A percentile compares a stretch with the other conserved stretches of the same genome.
Evolutionary conservation across 1,140 invertebrate species (phyloP).

Genomic region (Saccostrea glomerata): DNA sequence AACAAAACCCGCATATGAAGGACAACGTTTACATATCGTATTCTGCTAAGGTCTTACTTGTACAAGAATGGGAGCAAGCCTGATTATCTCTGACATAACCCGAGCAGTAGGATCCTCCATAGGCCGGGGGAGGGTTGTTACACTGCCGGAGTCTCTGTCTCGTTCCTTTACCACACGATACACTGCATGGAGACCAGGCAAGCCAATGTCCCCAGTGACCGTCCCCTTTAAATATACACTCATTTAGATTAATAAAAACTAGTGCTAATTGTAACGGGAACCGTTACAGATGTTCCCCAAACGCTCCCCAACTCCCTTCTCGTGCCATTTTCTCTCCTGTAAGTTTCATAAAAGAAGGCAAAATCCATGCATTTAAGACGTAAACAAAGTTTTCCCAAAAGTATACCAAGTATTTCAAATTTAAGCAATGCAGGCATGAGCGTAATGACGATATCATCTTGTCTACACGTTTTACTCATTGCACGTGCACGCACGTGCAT

Average conservation of each 20-base stretch:
- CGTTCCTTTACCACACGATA: slow-evolving; percentile 39
- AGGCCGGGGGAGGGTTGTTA: slow-evolving; percentile 37
- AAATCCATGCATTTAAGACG: too few relatives aligned
- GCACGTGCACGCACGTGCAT: too few relatives aligned
- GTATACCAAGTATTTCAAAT: too few relatives aligned
- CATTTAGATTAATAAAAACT: background rate
- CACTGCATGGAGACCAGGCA: slow-evolving; percentile 32
- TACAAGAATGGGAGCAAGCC: background rate
- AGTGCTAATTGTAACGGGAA: too few relatives aligned
- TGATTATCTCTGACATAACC: background rate
- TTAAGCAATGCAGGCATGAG: too few relatives aligned
- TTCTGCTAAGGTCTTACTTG: background rate
- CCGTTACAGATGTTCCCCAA: too few relatives aligned
- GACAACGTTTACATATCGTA: background rate
- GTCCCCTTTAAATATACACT: slow-evolving; percentile 23
- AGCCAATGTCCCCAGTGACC: slow-evolving; percentile 41
- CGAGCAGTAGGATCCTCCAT: slow-evolving; percentile 26
- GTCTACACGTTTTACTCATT: too few relatives aligned
- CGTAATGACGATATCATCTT: too few relatives aligned
- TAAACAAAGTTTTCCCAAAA: too few relatives aligned
- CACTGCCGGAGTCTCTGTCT: slow-evolving; percentile 10
- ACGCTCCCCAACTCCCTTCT: too few relatives aligned
- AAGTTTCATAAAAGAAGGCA: too few relatives aligned
- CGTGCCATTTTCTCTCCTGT: too few relatives aligned
- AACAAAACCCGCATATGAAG: background rate